Evolutionary conservation across 2,113 vertebrate genomes (phyloP).

Genomic region (Neogale vison): DNA sequence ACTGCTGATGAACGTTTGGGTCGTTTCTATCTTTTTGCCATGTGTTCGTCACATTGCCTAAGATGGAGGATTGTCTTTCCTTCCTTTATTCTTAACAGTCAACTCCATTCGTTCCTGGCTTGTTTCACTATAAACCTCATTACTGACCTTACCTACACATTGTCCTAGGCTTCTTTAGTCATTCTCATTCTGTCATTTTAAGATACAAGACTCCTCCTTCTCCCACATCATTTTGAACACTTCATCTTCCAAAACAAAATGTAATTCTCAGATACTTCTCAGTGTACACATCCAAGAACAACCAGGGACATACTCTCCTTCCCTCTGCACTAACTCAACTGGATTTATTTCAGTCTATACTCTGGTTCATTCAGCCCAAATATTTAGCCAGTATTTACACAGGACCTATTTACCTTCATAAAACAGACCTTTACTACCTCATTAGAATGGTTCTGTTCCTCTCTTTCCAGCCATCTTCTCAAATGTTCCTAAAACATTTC

Average conservation of each 20-base stretch:
- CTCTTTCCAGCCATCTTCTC: neutral
- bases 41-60: neutral
- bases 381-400: neutral
- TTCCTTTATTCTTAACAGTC: neutral
- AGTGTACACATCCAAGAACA: neutral
- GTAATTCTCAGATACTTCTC: neutral
- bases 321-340: neutral
- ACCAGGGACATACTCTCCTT: neutral
- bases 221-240: neutral
- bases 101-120: neutral
- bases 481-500: neutral
- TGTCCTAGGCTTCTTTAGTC: neutral
- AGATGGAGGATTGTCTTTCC: neutral
- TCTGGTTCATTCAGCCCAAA: neutral
- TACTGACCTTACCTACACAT: neutral
- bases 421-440: neutral
- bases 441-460: neutral
- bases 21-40: neutral
- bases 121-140: neutral
- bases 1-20: neutral
- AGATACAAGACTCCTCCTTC: neutral
- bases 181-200: neutral
- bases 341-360: conserved; percentile 3
- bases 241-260: neutral
- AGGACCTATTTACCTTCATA: neutral